phyloP scores from a whole-genome alignment of 2,797 vertebrate genomes.

The Enteromius thamalakanensis region DNA sequence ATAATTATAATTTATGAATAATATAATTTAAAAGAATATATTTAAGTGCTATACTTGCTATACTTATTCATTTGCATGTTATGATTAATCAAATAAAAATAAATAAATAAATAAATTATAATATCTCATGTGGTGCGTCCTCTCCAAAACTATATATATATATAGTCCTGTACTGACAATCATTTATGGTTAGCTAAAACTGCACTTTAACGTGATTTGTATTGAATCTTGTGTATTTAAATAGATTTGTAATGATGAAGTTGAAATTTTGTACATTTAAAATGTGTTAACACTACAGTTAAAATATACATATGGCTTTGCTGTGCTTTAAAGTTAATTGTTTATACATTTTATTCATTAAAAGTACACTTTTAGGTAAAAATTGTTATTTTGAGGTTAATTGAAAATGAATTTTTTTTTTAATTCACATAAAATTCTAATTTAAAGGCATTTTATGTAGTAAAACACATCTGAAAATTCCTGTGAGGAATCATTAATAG shows the following conservation, averaged over 20 bases:
- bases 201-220: not conserved
- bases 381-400: too few relatives aligned
- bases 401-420: not conserved
- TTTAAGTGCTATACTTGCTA: not conserved
- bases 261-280: not conserved
- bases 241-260: not conserved
- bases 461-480: not conserved
- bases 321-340: too few relatives aligned
- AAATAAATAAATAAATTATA: too few relatives aligned
- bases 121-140: too few relatives aligned
- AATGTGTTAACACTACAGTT: not conserved
- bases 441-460: not conserved
- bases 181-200: not conserved
- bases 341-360: too few relatives aligned
- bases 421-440: not conserved
- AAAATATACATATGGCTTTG: not conserved
- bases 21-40: not conserved
- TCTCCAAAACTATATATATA: too few relatives aligned
- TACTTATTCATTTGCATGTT: too few relatives aligned
- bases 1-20: not conserved
- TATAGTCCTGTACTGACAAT: not conserved
- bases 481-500: not conserved
- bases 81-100: too few relatives aligned
- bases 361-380: too few relatives aligned
- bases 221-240: not conserved